Percentiles rank a stretch among this genome's conserved stretches.
Evolutionary conservation across 1,140 invertebrate species (phyloP).

Genomic region (Lepidurus arcticus): DNA sequence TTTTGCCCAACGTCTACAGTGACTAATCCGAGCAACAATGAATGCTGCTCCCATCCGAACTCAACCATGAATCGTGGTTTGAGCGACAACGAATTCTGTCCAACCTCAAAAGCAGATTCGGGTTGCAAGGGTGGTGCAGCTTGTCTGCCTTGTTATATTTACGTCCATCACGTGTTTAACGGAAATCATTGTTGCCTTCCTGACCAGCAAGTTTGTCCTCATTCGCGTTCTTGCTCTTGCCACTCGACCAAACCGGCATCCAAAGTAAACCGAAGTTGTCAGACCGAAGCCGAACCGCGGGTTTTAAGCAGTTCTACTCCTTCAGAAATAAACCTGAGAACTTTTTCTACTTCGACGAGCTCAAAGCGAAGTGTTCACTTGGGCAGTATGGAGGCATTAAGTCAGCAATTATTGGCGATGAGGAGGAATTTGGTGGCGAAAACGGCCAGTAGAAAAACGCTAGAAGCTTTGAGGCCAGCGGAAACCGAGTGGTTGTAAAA

Average conservation of each 20-base stretch:
- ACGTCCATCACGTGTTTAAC: not conserved
- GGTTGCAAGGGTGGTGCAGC: not conserved
- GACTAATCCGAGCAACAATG: too few relatives aligned
- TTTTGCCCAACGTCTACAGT: too few relatives aligned
- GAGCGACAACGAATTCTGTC: not conserved
- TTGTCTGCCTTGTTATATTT: not conserved
- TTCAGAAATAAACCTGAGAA: not conserved
- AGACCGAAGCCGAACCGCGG: not conserved
- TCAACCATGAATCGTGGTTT: too few relatives aligned
- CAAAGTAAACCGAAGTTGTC: not conserved
- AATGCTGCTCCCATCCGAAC: too few relatives aligned
- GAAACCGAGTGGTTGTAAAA: not conserved
- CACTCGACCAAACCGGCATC: not conserved
- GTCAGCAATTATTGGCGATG: conserved; percentile 2
- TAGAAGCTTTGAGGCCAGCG: not conserved
- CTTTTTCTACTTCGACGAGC: not conserved
- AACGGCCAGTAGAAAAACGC: not conserved
- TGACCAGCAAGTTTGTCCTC: not conserved
- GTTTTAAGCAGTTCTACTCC: not conserved
- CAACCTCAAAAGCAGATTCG: not conserved
- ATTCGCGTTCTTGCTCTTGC: not conserved
- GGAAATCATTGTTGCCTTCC: not conserved
- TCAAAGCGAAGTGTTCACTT: conserved; percentile 1
- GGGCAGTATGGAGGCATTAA: not conserved
- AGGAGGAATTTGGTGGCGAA: conserved; percentile 9